Base-by-base conservation (phyloP, 2,113 vertebrate genomes). In the Carollia perspicillata region DNA sequence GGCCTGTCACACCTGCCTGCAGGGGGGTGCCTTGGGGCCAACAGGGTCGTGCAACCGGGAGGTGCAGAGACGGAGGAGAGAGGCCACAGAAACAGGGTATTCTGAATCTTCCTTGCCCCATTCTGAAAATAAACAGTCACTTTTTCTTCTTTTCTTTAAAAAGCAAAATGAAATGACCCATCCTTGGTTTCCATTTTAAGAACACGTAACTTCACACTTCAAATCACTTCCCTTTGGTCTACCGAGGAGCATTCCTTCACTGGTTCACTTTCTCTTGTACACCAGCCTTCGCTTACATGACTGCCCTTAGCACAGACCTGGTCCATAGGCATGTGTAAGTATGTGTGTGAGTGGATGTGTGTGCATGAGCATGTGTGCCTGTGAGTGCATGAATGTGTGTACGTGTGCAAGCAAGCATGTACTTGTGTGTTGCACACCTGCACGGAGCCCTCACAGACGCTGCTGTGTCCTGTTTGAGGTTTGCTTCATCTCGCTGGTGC, bases 1-100 rank as follows among this genome's bases (percentile, higher is more conserved):
- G 1, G 0, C 28, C 17, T 5, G 5, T 18, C n/a, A 4, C 63
- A 23, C 58, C 44, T 18, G 49, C 30, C 60, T 22, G 8, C 0
- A 0, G n/a, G 47, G 65, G 5, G 26, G 75, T n/a, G n/a, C 75
- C 44, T 33, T 47, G 10, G 28, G 44, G 26, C 26, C 44, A 0
- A 9, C 28, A 1, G 72, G 28, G 60, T 12, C 60, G 42, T 40
- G 37, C 2, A 30, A 10, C 49, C 22, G 2, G 40, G 89, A 80
- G 77, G 30, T 20, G 23, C 47, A 8, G 60, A 30, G 28, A 8
- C 35, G 4, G 47, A 10, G 30, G 60, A 12, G 18, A 17, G 26
- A 30, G 20, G 58, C 3, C 51, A 28, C 40, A 8, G 89, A 37
- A 11, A 26, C 1, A 2, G 33, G 33, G 5, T 26, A 2, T 16